Percentiles rank a stretch among this genome's conserved stretches.
phyloP scores from a whole-genome alignment of 2,113 vertebrate genomes.

The Laticauda colubrina region DNA sequence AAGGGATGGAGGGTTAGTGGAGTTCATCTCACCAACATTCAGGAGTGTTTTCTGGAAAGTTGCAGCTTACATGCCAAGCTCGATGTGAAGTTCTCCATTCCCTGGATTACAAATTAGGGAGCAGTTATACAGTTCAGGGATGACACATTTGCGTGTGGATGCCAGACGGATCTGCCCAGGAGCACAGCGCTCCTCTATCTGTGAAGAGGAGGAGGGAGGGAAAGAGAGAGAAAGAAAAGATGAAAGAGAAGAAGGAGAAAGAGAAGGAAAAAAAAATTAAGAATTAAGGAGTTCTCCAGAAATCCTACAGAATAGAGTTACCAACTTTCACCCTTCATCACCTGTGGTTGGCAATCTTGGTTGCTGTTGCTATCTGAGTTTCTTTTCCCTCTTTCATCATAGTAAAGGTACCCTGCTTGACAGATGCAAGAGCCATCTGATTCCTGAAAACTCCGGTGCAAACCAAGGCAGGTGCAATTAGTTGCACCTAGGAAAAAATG shows the following conservation, averaged over 20 bases:
- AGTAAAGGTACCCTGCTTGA: conserved; percentile 81
- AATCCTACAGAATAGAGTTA: not conserved
- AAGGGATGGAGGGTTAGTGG: rapidly evolving
- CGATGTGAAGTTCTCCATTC: conserved; percentile 76
- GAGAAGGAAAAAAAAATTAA: not conserved
- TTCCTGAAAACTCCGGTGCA: conserved; percentile 87
- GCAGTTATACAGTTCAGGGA: conserved; percentile 74
- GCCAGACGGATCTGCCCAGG: conserved; percentile 79
- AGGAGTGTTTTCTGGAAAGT: not conserved
- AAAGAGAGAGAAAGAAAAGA: not conserved
- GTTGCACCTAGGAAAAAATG: conserved; percentile 72
- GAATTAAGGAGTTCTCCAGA: too few species aligned
- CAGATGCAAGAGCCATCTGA: conserved; percentile 90
- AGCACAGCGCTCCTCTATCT: conserved; percentile 81
- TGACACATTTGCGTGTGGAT: conserved; percentile 75
- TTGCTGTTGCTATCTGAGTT: conserved; percentile 72
- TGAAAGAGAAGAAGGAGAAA: not conserved
- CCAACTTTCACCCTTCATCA: conserved; percentile 31
- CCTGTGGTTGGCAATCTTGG: conserved; percentile 86
- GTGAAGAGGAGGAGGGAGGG: not conserved
- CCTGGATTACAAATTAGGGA: conserved; percentile 71
- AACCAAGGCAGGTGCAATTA: conserved; percentile 80
- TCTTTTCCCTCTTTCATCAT: conserved; percentile 77
- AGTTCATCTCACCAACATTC: too few species aligned
- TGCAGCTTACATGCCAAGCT: conserved; percentile 85